phyloP scores from a whole-genome alignment of 1,140 invertebrate species.

The Bombus sylvicola region DNA sequence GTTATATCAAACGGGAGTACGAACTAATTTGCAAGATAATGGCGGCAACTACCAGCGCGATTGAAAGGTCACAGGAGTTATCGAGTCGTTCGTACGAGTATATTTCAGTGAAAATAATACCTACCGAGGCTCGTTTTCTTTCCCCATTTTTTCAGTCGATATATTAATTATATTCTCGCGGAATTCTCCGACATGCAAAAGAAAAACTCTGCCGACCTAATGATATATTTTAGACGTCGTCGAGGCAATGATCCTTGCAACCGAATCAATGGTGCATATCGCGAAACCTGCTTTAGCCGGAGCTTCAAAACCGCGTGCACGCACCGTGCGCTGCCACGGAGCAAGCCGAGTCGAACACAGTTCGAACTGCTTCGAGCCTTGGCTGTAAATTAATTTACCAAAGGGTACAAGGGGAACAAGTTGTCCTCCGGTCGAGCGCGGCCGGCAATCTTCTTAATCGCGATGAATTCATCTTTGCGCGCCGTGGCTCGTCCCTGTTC shows the following conservation, averaged over 20 bases:
- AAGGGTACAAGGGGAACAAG: constrained; percentile 32
- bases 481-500: constrained; percentile 5
- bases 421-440: constrained; percentile 22
- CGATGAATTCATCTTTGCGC: constrained; percentile 47
- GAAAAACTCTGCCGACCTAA: background rate
- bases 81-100: constrained; percentile 4
- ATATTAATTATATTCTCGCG: constrained; percentile 35
- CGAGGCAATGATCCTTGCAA: constrained; percentile 68
- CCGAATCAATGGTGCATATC: constrained; percentile 67
- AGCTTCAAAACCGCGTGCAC: constrained; percentile 44
- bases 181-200: constrained; percentile 17
- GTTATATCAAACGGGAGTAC: constrained; percentile 37
- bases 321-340: background rate
- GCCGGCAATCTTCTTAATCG: constrained; percentile 47
- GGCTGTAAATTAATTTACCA: constrained; percentile 49
- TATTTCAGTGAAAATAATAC: constrained; percentile 35
- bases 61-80: constrained; percentile 44
- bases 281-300: constrained; percentile 58
- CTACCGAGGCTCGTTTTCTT: background rate
- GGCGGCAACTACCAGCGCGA: constrained; percentile 33
- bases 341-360: background rate
- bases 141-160: background rate
- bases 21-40: constrained; percentile 53
- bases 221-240: constrained; percentile 59
- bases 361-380: background rate